A percentile compares a stretch with the other conserved stretches of the same genome.
These are phyloP conservation scores for Furcifer pardalis DNA, from an alignment of 2,797 vertebrate genomes.

Conservation along the genomic window DNA sequence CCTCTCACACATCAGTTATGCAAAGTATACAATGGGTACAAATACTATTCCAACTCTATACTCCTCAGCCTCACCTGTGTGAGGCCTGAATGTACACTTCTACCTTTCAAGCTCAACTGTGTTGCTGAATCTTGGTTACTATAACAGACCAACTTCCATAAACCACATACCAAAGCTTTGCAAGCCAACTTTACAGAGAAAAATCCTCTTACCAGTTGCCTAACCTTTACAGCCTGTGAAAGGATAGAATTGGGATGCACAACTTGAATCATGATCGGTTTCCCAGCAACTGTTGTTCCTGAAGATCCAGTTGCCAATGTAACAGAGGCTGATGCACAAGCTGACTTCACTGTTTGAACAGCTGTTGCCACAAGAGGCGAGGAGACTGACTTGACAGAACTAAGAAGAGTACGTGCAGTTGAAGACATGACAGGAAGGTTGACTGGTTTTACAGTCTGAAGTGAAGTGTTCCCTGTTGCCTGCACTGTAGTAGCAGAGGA, in stretches of 20 bases:
- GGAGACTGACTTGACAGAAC: constrained; percentile 3
- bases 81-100: neutral
- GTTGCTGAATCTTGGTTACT: neutral
- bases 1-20: neutral
- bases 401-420: neutral
- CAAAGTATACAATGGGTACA: neutral
- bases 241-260: constrained; percentile 44
- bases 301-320: constrained; percentile 48
- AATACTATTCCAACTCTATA: neutral
- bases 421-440: constrained; percentile 17
- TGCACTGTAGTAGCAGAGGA: constrained; percentile 15
- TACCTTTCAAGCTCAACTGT: neutral
- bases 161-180: neutral
- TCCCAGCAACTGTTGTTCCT: constrained; percentile 30
- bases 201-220: constrained; percentile 79
- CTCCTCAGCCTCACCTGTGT: neutral
- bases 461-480: constrained; percentile 45
- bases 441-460: constrained; percentile 63
- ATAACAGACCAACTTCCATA: neutral
- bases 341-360: neutral
- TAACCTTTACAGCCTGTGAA: constrained; percentile 71
- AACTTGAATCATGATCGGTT: constrained; percentile 67
- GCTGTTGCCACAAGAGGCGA: neutral
- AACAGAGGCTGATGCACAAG: constrained; percentile 8
- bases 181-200: constrained; percentile 20